These are phyloP conservation scores for Peucedramus taeniatus DNA, from an alignment of 2,113 vertebrate genomes.

Conservation along the genomic window DNA sequence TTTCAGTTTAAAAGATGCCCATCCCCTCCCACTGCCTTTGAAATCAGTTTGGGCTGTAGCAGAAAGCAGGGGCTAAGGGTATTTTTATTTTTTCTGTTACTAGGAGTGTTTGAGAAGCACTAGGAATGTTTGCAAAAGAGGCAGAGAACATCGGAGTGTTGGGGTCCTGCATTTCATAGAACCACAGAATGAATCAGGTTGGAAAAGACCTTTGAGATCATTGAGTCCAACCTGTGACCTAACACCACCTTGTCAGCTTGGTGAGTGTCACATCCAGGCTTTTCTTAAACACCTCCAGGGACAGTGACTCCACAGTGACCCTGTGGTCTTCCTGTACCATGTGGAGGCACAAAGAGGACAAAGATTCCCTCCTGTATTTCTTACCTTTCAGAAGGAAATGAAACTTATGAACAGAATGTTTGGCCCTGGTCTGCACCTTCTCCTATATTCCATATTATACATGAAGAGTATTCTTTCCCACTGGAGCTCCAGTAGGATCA, in stretches of 20 bases:
- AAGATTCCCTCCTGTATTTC: rapidly evolving
- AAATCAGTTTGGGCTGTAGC: not conserved
- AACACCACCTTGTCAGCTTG: not conserved
- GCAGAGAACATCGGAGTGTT: not conserved
- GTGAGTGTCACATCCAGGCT: not conserved
- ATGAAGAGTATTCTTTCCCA: not conserved
- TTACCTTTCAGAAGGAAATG: not conserved
- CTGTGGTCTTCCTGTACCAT: rapidly evolving
- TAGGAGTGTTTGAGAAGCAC: not conserved
- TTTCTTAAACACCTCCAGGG: not conserved
- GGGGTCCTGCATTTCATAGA: not conserved
- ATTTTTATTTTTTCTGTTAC: not conserved
- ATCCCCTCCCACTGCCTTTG: not conserved
- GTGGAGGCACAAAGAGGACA: not conserved
- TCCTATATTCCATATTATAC: not conserved
- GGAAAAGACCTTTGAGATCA: not conserved
- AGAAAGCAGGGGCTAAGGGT: not conserved
- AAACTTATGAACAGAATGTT: not conserved
- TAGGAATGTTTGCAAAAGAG: not conserved
- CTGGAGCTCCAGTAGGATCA: not conserved
- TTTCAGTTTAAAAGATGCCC: not conserved
- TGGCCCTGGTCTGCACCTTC: not conserved
- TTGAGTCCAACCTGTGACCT: not conserved
- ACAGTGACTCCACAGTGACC: not conserved
- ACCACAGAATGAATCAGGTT: not conserved